Evolutionary conservation across 2,888 invertebrate genomes (phyloP), one percentile per base, ranked within the genome.

Genomic region (Lepas anatifera): DNA sequence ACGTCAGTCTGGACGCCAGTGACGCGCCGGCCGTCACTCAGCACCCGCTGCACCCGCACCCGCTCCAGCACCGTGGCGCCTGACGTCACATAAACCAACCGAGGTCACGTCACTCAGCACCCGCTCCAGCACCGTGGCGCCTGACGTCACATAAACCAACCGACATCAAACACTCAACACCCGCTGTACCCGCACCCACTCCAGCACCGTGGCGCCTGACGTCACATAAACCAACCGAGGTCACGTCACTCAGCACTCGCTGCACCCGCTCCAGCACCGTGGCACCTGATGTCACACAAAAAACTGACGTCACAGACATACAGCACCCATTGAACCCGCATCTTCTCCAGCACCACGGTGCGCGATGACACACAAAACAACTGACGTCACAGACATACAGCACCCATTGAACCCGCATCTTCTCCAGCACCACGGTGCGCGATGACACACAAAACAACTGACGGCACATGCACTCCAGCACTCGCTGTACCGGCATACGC

Each of bases 11-110:
- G 88, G 13, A 94, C 89, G 6, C 87, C 87, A 25, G 84, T 82
- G 1, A 95, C 88, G 75, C 83, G 84, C 8, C 86, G 52, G 27
- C 52, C 85, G 73, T 87, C 83, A 72, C 87, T 87, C 71, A 85
- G 78, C 18, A 94, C 84, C 75, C 85, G 85, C 37, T 85, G 86
- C 8, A 93, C 82, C 7, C 86, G 83, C 78, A 92, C 92, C 73
- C 90, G 85, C 81, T 94, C 92, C 76, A 89, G 85, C 1, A 92
- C 85, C 70, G 84, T 85, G 0, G 91, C 89, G 71, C 92, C 92
- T 89, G 78, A 75, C 80, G 76, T 37, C 48, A 50, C 48, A n/a
- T 22, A 48, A 6, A 22, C n/a, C 48, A 25, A n/a, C 16, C 22
- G 16, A 22, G 25, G 48, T 50, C 48, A 50, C 11, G 41, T 41